These are phyloP conservation scores for Carettochelys insculpta DNA, from an alignment of 2,113 vertebrate genomes.

Conservation along the genomic window DNA sequence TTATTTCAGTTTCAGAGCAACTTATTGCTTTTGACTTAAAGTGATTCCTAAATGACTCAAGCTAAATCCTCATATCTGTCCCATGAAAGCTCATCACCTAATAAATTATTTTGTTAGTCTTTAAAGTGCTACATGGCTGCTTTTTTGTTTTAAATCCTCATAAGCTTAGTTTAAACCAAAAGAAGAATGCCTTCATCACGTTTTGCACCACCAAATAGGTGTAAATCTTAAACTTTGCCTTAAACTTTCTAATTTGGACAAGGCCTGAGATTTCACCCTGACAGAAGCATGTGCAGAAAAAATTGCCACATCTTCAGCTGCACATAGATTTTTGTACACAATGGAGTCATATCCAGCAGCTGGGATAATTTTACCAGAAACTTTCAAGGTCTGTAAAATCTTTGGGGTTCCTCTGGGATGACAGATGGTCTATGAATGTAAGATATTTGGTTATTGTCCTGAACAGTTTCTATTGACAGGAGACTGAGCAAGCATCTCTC, in stretches of 20 bases:
- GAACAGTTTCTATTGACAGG: not conserved
- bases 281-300: not conserved
- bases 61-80: not conserved
- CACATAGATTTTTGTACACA: not conserved
- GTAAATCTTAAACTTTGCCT: not conserved
- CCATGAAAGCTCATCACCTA: no score
- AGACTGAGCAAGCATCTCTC: not conserved
- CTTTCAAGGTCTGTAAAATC: conserved; percentile 27
- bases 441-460: not conserved
- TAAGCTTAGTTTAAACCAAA: not conserved
- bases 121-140: no score
- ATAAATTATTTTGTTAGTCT: no score
- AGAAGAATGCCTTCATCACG: not conserved
- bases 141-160: not conserved
- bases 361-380: not conserved
- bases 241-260: not conserved
- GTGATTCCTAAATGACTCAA: not conserved
- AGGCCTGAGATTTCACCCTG: not conserved
- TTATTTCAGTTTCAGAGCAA: not conserved
- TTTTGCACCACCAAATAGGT: not conserved
- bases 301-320: not conserved
- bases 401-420: not conserved
- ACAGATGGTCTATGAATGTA: not conserved
- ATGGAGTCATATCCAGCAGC: not conserved
- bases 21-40: not conserved